These are phyloP conservation scores for Litoditis marina DNA, from an alignment of 2,888 invertebrate genomes.

Conservation along the genomic window DNA sequence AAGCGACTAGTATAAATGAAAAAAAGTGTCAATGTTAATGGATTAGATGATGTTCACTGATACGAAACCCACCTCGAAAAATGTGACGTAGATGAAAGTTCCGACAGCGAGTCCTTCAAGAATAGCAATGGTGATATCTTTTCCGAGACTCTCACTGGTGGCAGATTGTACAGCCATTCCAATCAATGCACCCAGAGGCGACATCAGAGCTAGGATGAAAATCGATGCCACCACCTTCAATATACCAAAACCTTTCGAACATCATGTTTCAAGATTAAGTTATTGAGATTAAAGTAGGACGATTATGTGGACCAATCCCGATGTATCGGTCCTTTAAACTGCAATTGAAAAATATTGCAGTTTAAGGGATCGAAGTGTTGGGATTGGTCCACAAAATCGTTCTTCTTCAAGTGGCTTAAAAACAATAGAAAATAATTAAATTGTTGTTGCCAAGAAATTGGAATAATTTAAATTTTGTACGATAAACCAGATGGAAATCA, in stretches of 20 bases:
- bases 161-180: slow-evolving; percentile 49
- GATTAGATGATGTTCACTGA: background rate
- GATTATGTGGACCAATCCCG: too few relatives aligned
- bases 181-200: slow-evolving; percentile 69
- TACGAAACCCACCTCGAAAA: slow-evolving; percentile 93
- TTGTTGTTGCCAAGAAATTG: background rate
- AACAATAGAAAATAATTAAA: background rate
- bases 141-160: slow-evolving; percentile 24
- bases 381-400: too few relatives aligned
- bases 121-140: slow-evolving; percentile 54
- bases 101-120: slow-evolving; percentile 84
- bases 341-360: too few relatives aligned
- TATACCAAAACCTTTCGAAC: background rate
- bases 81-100: slow-evolving; percentile 87
- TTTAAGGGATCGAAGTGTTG: too few relatives aligned
- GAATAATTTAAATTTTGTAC: background rate
- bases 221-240: slow-evolving; percentile 49
- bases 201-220: slow-evolving; percentile 68
- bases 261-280: background rate
- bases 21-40: background rate
- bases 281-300: background rate
- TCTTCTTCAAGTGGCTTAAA: too few relatives aligned
- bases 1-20: too few relatives aligned
- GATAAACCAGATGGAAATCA: background rate
- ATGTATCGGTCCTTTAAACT: too few relatives aligned